These are phyloP conservation scores for Eleutherodactylus coqui DNA, from an alignment of 2,797 vertebrate genomes.

Conservation along the genomic window DNA sequence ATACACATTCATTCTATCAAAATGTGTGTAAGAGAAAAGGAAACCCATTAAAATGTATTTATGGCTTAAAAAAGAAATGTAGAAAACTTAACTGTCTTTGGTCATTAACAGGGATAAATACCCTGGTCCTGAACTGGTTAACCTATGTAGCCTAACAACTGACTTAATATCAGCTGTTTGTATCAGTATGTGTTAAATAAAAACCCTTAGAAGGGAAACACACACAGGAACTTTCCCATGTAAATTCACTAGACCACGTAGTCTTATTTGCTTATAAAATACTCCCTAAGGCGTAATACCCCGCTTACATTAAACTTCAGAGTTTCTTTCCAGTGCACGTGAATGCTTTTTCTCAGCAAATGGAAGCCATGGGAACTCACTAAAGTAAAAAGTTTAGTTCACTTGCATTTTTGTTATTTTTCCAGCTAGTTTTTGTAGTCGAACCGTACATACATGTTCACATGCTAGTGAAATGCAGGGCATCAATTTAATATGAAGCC, in stretches of 20 bases:
- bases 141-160: background rate
- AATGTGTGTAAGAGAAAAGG: too few relatives aligned
- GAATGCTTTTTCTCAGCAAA: slow-evolving; percentile 69
- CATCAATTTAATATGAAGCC: background rate
- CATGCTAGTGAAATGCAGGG: background rate
- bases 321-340: slow-evolving; percentile 71
- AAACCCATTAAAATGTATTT: too few relatives aligned
- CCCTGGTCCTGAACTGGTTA: background rate
- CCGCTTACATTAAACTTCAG: slow-evolving; percentile 71
- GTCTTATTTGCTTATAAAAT: slow-evolving; percentile 69
- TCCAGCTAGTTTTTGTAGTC: slow-evolving; percentile 26
- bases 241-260: slow-evolving; percentile 67
- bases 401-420: slow-evolving; percentile 60
- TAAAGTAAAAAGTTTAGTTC: slow-evolving; percentile 70
- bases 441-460: background rate
- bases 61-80: too few relatives aligned
- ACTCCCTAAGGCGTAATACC: slow-evolving; percentile 70
- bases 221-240: slow-evolving; percentile 69
- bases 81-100: background rate
- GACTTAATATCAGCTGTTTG: background rate
- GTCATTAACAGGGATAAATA: background rate
- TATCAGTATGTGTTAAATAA: slow-evolving; percentile 41
- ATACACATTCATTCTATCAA: too few relatives aligned
- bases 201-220: slow-evolving; percentile 66
- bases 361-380: slow-evolving; percentile 72